Conservation (phyloP, 2,888 invertebrate genomes). For the Alitta virens region DNA sequence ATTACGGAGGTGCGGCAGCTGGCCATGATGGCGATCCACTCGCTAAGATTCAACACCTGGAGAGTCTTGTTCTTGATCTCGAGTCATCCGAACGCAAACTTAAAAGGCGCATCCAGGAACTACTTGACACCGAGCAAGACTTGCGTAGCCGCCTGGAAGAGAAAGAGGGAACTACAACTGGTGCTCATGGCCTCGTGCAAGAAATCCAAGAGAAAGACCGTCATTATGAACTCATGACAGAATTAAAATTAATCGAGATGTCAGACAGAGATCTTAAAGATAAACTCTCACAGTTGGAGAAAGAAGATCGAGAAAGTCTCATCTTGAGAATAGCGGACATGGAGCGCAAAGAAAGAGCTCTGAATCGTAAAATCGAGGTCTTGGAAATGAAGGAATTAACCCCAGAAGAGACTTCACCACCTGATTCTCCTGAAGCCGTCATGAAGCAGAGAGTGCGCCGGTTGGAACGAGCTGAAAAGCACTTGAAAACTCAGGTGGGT, state of each 20-base stretch:
- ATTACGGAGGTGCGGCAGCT: slow-evolving; percentile 4
- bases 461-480: slow-evolving; percentile 47
- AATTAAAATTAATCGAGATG: slow-evolving; percentile 7
- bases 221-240: slow-evolving; percentile 12
- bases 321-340: slow-evolving; percentile 19
- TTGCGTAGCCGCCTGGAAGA: not conserved
- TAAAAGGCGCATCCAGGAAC: slow-evolving; percentile 45
- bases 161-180: not conserved
- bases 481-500: slow-evolving; percentile 44
- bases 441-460: slow-evolving; percentile 45
- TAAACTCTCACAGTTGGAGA: slow-evolving; percentile 26
- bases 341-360: slow-evolving; percentile 23
- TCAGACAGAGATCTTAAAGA: slow-evolving; percentile 23
- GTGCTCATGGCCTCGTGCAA: too few species aligned
- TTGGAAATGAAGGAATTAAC: slow-evolving; percentile 12
- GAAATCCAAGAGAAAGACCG: not conserved
- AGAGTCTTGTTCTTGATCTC: slow-evolving; percentile 32
- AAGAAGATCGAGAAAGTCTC: slow-evolving; percentile 18
- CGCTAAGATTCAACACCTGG: slow-evolving; percentile 30
- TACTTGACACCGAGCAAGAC: not conserved
- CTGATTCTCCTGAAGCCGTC: slow-evolving; percentile 45
- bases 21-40: slow-evolving; percentile 11
- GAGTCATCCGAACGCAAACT: slow-evolving; percentile 24
- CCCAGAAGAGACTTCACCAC: not conserved
- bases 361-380: slow-evolving; percentile 22